Evolutionary conservation across 2,888 invertebrate species (phyloP), one percentile per base, ranked within the genome.

Genomic region (Zele albiditarsus): DNA sequence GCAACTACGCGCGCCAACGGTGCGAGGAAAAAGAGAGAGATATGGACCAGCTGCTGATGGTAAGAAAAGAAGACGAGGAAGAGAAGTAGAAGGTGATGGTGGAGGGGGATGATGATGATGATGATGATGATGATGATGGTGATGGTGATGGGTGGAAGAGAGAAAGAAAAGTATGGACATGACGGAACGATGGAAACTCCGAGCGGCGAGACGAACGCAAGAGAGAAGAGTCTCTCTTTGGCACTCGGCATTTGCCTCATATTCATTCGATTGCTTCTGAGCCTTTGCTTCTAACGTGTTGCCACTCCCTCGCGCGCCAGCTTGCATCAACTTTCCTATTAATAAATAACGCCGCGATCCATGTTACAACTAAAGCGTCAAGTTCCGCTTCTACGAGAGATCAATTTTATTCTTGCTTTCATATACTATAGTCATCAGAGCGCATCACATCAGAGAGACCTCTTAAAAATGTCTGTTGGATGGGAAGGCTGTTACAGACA

Each of bases 301-400:
- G 71, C 71, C 71, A 71, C 76, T 73, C 76, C 76, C 73, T 73
- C 78, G 77, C 77, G 77, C 73, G 74, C 53, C 53, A 53, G 78
- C 74, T 80, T 82, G 82, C 80, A 80, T 82, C 80, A 79, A 82
- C 82, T 83, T 84, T 82, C 84, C 86, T 87, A 87, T 87, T 87
- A 87, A 87, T 86, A 86, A 86, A 86, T 87, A 86, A 86, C 84
- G 79, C 78, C 77, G 78, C 80, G 83, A 80, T 80, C 80, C 80
- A 81, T 82, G 76, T 85, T 81, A 83, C 82, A 81, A 79, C 81
- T 79, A 79, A 84, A 85, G 76, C 79, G 74, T 71, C 74, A 77
- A 78, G 80, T 80, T 77, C 76, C 77, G 77, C 77, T 77, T 75
- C 62, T 67, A 63, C 38, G 20, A 60, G 20, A 60, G 65, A 67